Evolutionary conservation across 2,797 vertebrate genomes (phyloP), one percentile per base, ranked within the genome.

Genomic region (Chanos chanos): DNA sequence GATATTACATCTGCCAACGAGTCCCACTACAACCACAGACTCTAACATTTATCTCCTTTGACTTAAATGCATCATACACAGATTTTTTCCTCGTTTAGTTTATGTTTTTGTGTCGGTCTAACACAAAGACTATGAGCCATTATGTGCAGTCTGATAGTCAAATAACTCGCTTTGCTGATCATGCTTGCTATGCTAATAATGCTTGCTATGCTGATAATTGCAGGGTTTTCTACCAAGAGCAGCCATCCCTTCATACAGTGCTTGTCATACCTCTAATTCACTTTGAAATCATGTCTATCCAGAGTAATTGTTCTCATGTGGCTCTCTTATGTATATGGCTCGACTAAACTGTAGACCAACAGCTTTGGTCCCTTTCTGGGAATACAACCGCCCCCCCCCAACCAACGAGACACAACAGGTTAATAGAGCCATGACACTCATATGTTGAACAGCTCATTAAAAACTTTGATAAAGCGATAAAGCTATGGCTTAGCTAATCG

Each of bases 381-480:
- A 57, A 60, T 45, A 54, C 50, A 59, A 33, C 33, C n/a, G 21
- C 31, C 15, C 37, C 5, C 44, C 40, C 18, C 45, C 27, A 34
- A 61, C 52, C 34, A 24, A 22, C 21, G 25, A 16, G 21, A 24
- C 50, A 45, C 41, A 24, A 28, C 53, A 28, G 47, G 13, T 36
- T 39, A 7, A 43, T 24, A 55, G 27, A 49, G 40, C 43, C 7
- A 27, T 34, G 56, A 36, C 63, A 49, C 61, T 73, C 61, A 53
- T 64, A 60, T 60, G 61, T 61, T 60, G 57, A 60, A 50, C 45
- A 59, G 69, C 28, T 27, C 55, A 55, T 69, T 75, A 72, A 61
- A 55, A 55, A n/a, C n/a, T 30, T 45, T 44, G 60, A 60, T 64
- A 74, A 66, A 64, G n/a, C n/a, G n/a, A n/a, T n/a, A 49, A 69